Conservation (phyloP, 2,113 vertebrate species). For the Sigmodon hispidus region DNA sequence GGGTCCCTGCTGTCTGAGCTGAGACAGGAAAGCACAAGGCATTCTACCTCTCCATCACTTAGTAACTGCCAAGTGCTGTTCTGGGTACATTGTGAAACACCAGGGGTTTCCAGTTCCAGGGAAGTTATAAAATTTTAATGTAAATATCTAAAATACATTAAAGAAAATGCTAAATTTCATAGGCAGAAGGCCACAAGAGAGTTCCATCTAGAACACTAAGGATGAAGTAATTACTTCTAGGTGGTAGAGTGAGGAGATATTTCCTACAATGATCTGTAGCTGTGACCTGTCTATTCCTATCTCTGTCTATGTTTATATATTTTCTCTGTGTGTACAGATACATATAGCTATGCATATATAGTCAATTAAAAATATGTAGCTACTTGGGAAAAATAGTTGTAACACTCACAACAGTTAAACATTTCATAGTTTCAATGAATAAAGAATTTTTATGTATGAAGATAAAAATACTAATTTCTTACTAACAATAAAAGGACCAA, state of each 20-base stretch:
- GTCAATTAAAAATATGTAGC: neutral
- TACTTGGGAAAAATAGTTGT: neutral
- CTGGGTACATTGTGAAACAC: neutral
- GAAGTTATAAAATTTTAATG: neutral
- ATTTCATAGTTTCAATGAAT: neutral
- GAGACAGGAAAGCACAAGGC: neutral
- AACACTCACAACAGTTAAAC: neutral
- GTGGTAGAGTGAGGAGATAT: neutral
- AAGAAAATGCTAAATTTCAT: neutral
- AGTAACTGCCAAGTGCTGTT: no score
- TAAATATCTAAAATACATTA: neutral
- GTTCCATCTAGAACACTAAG: neutral
- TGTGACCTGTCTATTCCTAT: neutral
- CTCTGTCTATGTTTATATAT: neutral
- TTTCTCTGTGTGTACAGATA: neutral
- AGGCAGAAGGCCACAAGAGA: neutral
- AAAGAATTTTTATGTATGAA: neutral
- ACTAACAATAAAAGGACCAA: neutral
- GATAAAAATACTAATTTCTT: neutral
- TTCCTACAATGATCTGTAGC: neutral
- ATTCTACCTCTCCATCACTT: neutral
- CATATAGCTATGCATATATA: neutral
- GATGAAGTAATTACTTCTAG: neutral
- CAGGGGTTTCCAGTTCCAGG: neutral
- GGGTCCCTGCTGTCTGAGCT: neutral